Evolutionary conservation across 2,797 vertebrate species (phyloP), one percentile per base, ranked within the genome.

Genomic region (Spondyliosoma cantharus): DNA sequence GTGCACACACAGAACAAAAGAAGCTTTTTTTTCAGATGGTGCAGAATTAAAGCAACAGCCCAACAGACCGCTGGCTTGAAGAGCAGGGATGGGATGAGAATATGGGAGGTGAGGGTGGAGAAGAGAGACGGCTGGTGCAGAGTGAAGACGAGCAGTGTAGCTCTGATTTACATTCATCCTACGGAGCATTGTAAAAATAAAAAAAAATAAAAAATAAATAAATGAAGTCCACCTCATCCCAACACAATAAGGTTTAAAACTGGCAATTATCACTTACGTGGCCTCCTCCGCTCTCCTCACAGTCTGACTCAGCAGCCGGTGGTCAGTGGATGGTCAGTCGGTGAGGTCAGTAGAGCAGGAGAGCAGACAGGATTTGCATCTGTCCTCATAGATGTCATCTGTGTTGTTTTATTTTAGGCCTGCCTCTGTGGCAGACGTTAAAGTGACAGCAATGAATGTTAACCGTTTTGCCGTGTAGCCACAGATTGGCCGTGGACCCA

Each of bases 301-400:
- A 43, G 75, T 86, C 58, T 89, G 88, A 93, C 63, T 91, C 87
- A 89, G 89, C 87, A 76, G 89, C 78, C 59, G 20, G 77, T 57
- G 89, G 85, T 89, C 86, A 84, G 84, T 6, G 83, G 82, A 83
- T 92, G 90, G 88, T 80, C 92, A 90, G 92, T 89, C 87, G 16
- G 72, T 94, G 93, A 94, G 88, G 85, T 94, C 92, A 91, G 84
- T 66, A 85, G 76, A 80, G 82, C 83, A 80, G 78, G 77, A 24
- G 60, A 80, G 84, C 87, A 90, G 88, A 87, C 77, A 66, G 89
- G 85, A 83, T 86, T 87, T 82, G 48, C 75, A 72, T 86, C 73
- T 75, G 29, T 83, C 78, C 76, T 87, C 78, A 62, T 84, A 74
- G 62, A 81, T 87, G 85, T 89, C 80, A 64, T 81, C 64, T 42